Base-by-base conservation (phyloP, 2,888 invertebrate genomes). In the Pycnomerus fuliginosus region DNA sequence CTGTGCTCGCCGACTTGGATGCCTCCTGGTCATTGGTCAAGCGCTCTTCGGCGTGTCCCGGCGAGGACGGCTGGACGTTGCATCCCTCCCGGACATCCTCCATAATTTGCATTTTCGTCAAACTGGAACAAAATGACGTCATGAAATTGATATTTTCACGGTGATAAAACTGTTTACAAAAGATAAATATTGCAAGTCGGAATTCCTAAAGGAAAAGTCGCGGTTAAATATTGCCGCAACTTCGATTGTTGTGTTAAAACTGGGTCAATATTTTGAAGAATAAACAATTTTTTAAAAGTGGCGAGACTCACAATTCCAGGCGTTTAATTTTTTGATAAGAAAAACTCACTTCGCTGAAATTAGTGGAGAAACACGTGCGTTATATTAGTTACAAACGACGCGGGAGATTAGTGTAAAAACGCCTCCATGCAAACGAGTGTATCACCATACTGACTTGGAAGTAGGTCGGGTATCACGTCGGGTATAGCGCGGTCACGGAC, bases 81-180 rank as follows among this genome's bases (percentile, higher is more conserved):
- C 70, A 67, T 41, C 74, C 75, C 55, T 74, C 74, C 44, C 69
- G 66, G 5, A 75, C 76, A 53, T 74, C 74, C 48, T 80, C 80
- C 76, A 78, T 78, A 30, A 77, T 77, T 64, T 79, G 78, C 79
- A 80, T 80, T 65, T 77, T 80, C 72, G 77, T 78, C 56, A 78
- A 66, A 52, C 79, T 80, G 73, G 11, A 73, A 20, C 20, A 20
- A 20, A 20, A 8, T 20, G n/a, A n/a, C n/a, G n/a, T n/a, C n/a
- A n/a, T n/a, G n/a, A n/a, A n/a, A n/a, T n/a, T n/a, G n/a, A n/a
- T n/a, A n/a, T n/a, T n/a, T n/a, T n/a, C n/a, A n/a, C n/a, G n/a
- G 14, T 12, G 25, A 37, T 31, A 39, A 16, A 15, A 14, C 32
- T 39, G 39, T 39, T 39, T 39, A 32, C 39, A 25, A 25, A 32